Conservation (phyloP, 2,797 vertebrate genomes). For the Selene dorsalis region DNA sequence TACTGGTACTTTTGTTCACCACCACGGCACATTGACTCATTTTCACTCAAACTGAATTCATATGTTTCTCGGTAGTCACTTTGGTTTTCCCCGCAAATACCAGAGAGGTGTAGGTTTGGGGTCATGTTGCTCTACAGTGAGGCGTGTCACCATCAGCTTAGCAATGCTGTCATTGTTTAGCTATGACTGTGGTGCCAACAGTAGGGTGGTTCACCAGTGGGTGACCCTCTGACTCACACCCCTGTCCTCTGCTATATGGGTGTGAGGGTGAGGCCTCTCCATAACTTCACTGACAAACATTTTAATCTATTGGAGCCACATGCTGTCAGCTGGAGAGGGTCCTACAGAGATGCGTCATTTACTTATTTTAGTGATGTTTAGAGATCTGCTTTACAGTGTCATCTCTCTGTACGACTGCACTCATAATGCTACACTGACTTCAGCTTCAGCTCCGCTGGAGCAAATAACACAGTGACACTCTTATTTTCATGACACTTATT, state of each 20-base stretch:
- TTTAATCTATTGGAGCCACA: slow-evolving; percentile 46
- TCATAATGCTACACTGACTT: slow-evolving; percentile 24
- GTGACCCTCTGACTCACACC: slow-evolving; percentile 68
- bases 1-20: slow-evolving; percentile 21
- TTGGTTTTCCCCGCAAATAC: slow-evolving; percentile 62
- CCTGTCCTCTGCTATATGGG: slow-evolving; percentile 55
- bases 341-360: slow-evolving; percentile 20
- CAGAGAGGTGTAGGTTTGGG: slow-evolving; percentile 32
- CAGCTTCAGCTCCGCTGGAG: slow-evolving; percentile 6
- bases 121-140: slow-evolving; percentile 35
- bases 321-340: slow-evolving; percentile 30
- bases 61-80: slow-evolving; percentile 44
- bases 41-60: slow-evolving; percentile 49
- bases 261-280: slow-evolving; percentile 60
- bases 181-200: slow-evolving; percentile 56
- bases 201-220: slow-evolving; percentile 47
- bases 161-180: slow-evolving; percentile 62
- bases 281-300: slow-evolving; percentile 51
- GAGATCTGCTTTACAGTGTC: slow-evolving; percentile 24
- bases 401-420: slow-evolving; percentile 5
- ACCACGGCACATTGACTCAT: slow-evolving; percentile 51
- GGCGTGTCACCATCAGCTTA: slow-evolving; percentile 59
- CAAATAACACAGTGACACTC: slow-evolving; percentile 14
- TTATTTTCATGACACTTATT: slow-evolving; percentile 35
- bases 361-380: slow-evolving; percentile 44